A percentile compares a stretch with the other conserved stretches of the same genome.
Conservation (phyloP, 2,797 vertebrate genomes). For the Channallabes apus region DNA sequence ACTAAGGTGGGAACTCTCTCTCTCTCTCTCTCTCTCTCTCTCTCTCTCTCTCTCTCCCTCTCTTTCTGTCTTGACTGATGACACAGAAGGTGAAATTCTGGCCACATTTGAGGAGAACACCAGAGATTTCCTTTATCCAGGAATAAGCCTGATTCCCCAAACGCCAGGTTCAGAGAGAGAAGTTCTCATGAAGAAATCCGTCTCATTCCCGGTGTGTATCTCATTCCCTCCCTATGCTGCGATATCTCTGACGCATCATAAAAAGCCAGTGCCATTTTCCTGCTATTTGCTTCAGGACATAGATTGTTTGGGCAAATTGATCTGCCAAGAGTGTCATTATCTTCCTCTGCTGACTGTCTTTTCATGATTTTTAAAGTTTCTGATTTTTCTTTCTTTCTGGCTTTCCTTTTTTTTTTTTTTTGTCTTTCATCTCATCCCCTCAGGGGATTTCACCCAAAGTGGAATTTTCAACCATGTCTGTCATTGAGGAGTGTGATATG, state of each 20-base stretch:
- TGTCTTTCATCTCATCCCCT: constrained; percentile 58
- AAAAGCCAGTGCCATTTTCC: constrained; percentile 67
- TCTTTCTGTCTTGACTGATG: constrained; percentile 37
- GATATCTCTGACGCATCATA: constrained; percentile 70
- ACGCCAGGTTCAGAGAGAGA: constrained; percentile 78
- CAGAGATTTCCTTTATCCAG: constrained; percentile 89
- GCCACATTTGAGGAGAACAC: constrained; percentile 85
- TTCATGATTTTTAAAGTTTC: constrained; percentile 67
- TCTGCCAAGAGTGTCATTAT: constrained; percentile 69
- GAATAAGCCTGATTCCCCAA: constrained; percentile 72
- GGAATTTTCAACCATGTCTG: constrained; percentile 86
- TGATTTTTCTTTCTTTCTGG: constrained; percentile 70
- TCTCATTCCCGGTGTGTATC: constrained; percentile 81
- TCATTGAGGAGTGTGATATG: constrained; percentile 84
- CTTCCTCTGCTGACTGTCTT: constrained; percentile 76
- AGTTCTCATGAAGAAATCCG: constrained; percentile 85
- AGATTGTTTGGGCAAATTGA: constrained; percentile 76
- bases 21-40: neutral
- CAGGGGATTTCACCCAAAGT: constrained; percentile 94
- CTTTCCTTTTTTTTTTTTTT: constrained; percentile 63
- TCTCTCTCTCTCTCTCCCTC: too few species aligned
- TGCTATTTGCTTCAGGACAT: constrained; percentile 66
- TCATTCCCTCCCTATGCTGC: constrained; percentile 54
- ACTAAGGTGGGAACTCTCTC: neutral
- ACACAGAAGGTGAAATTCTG: constrained; percentile 83